These are phyloP conservation scores for Lethocerus indicus DNA, from an alignment of 1,140 invertebrate species.

Conservation along the genomic window DNA sequence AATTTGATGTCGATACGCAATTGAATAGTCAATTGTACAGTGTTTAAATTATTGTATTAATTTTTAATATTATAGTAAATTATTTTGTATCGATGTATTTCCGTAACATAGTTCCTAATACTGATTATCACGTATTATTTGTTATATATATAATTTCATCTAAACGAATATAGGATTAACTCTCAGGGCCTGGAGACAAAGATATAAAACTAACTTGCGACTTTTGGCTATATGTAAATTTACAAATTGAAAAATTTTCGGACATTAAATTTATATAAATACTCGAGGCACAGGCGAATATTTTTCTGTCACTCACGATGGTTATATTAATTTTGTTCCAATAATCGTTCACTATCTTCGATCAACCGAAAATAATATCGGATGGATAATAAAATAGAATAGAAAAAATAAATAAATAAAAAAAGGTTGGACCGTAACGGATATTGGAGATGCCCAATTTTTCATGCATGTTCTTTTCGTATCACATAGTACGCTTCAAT, in stretches of 20 bases:
- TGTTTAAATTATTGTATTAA: conserved; percentile 10
- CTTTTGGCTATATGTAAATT: background rate
- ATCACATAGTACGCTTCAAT: conserved; percentile 1
- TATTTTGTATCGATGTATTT: conserved; percentile 14
- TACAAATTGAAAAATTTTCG: background rate
- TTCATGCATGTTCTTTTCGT: conserved; percentile 1
- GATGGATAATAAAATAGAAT: too few species aligned
- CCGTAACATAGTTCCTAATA: conserved; percentile 16
- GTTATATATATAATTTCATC: background rate
- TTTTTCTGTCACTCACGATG: too few species aligned
- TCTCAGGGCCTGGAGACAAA: background rate
- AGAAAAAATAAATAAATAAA: background rate
- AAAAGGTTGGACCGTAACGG: background rate
- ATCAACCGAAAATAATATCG: too few species aligned
- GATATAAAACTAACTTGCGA: background rate
- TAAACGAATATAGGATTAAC: background rate
- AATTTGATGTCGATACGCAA: background rate
- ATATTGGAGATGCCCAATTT: conserved; percentile 6
- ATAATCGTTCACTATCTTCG: conserved; percentile 11
- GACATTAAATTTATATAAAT: too few species aligned
- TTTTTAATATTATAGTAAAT: conserved; percentile 13
- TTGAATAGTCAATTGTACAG: conserved; percentile 6
- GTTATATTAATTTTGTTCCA: conserved; percentile 4
- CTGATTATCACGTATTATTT: conserved; percentile 7
- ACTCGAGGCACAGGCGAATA: too few species aligned